Evolutionary conservation across 2,113 vertebrate genomes (phyloP).

Genomic region (Ceratotherium simum): DNA sequence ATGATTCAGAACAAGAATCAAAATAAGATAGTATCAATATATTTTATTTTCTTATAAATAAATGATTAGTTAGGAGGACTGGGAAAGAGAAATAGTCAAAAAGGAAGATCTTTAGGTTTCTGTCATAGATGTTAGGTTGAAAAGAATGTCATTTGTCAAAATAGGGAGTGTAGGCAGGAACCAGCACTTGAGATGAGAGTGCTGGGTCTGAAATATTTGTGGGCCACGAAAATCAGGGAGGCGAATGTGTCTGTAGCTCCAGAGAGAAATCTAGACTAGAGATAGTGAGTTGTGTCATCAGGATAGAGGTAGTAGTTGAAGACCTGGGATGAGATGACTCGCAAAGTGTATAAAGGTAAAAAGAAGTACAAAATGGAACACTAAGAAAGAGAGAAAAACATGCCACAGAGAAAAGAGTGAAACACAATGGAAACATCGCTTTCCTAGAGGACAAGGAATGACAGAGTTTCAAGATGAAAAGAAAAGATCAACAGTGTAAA

Average conservation of each 20-base stretch:
- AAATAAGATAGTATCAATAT: not conserved
- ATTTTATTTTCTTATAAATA: not conserved
- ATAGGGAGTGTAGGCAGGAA: not conserved
- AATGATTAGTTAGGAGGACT: not conserved
- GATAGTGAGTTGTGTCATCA: not conserved
- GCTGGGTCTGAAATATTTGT: not conserved
- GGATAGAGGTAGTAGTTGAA: not conserved
- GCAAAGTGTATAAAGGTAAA: not conserved
- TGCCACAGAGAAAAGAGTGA: not conserved
- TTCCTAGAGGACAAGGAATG: not conserved
- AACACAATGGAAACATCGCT: not conserved
- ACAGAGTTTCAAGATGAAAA: conserved; percentile 2
- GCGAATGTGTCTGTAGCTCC: not conserved
- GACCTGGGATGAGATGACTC: not conserved
- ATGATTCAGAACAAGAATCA: not conserved
- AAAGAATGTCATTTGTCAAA: not conserved
- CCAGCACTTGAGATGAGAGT: not conserved
- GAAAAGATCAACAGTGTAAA: conserved; percentile 16
- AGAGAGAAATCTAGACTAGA: not conserved
- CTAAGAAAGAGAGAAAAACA: not conserved
- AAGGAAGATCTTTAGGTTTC: not conserved
- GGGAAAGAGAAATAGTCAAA: not conserved
- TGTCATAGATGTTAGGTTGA: not conserved
- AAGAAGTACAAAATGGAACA: not conserved
- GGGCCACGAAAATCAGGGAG: not conserved